These are phyloP conservation scores for Spilarctia lutea DNA, from an alignment of 2,888 invertebrate genomes.

Conservation along the genomic window DNA sequence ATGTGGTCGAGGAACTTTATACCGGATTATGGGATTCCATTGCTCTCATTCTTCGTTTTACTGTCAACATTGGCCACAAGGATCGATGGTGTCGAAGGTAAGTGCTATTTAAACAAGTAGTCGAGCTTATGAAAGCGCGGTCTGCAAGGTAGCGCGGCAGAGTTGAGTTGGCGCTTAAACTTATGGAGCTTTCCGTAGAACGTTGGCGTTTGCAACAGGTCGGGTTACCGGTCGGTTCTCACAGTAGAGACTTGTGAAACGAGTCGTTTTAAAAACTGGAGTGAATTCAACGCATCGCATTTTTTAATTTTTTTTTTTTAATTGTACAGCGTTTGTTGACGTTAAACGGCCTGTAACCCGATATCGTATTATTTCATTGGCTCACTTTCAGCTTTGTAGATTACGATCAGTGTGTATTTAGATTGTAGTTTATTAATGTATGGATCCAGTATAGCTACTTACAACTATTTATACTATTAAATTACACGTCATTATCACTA, in stretches of 20 bases:
- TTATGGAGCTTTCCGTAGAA: slow-evolving; percentile 66
- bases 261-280: slow-evolving; percentile 85
- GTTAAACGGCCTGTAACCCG: slow-evolving; percentile 59
- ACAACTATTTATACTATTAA: background rate
- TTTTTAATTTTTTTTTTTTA: slow-evolving; percentile 82
- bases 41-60: slow-evolving; percentile 80
- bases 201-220: slow-evolving; percentile 63
- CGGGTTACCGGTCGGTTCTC: slow-evolving; percentile 80
- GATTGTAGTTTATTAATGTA: slow-evolving; percentile 25
- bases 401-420: slow-evolving; percentile 1
- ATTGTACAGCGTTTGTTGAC: slow-evolving; percentile 74
- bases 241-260: slow-evolving; percentile 84
- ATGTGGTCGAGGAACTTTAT: slow-evolving; percentile 90
- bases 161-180: slow-evolving; percentile 61
- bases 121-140: slow-evolving; percentile 83
- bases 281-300: slow-evolving; percentile 82
- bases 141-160: slow-evolving; percentile 66
- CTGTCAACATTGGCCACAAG: slow-evolving; percentile 79
- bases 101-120: slow-evolving; percentile 71
- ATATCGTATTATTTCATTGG: slow-evolving; percentile 62
- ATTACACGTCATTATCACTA: background rate
- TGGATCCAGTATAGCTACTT: background rate
- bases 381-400: slow-evolving; percentile 44
- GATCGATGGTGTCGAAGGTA: slow-evolving; percentile 87
- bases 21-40: slow-evolving; percentile 90